phyloP scores from a whole-genome alignment of 2,888 invertebrate genomes.

The Diaperis boleti region DNA sequence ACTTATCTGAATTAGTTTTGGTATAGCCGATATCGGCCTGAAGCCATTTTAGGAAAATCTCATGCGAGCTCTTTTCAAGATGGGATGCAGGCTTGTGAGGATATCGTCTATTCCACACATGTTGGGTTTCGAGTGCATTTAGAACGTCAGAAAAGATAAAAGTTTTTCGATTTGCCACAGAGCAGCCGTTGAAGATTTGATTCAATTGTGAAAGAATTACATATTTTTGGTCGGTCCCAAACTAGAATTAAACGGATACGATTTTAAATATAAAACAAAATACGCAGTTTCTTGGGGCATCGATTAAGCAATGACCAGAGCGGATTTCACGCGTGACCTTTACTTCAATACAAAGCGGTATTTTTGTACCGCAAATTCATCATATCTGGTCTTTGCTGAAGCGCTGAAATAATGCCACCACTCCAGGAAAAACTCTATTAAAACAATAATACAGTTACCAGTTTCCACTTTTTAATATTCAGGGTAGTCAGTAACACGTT shows the following conservation, averaged over 20 bases:
- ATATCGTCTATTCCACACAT: conserved; percentile 11
- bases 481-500: conserved; percentile 11
- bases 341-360: neutral
- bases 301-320: conserved; percentile 11
- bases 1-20: conserved; percentile 22
- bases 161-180: conserved; percentile 17
- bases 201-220: conserved; percentile 2
- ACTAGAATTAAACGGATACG: no score
- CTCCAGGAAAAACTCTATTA: conserved; percentile 10
- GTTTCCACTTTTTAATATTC: conserved; percentile 22
- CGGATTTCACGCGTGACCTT: conserved; percentile 21
- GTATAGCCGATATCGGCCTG: neutral
- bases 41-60: conserved; percentile 21
- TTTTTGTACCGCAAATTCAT: conserved; percentile 12
- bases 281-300: conserved; percentile 7
- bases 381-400: neutral
- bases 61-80: conserved; percentile 14
- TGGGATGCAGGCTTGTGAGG: conserved; percentile 15
- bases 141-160: conserved; percentile 5
- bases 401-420: neutral
- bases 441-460: conserved; percentile 22
- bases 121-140: conserved; percentile 10
- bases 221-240: conserved; percentile 1
- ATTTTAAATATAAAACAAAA: no score
- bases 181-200: neutral